These are phyloP conservation scores for Antigone vipio DNA, from an alignment of 2,113 vertebrate species.

Conservation along the genomic window DNA sequence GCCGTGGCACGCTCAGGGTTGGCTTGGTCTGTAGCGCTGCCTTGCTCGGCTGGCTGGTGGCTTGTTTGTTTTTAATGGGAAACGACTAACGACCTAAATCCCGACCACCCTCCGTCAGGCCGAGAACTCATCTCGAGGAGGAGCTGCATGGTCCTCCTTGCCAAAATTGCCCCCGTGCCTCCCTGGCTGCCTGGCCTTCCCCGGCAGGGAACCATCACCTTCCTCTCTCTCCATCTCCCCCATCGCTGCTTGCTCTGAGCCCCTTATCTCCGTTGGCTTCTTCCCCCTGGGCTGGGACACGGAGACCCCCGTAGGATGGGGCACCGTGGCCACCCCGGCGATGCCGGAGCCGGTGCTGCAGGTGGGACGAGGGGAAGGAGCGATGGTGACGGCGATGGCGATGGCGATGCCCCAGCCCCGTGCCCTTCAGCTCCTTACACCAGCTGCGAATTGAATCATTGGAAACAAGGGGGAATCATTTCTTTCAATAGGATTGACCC, in stretches of 20 bases:
- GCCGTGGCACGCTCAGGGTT: fast-evolving
- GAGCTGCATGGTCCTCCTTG: not conserved
- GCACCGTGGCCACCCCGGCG: fast-evolving
- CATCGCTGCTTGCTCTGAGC: not conserved
- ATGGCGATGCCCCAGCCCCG: not conserved
- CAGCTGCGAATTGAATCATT: slow-evolving; percentile 6
- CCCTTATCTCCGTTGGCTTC: not conserved
- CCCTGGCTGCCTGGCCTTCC: not conserved
- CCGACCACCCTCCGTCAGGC: fast-evolving
- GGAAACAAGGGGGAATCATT: not conserved
- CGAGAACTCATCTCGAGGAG: not conserved
- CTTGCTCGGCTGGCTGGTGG: not conserved
- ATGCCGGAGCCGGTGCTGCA: fast-evolving
- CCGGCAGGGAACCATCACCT: not conserved
- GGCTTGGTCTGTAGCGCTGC: fast-evolving
- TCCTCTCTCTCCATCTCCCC: not conserved
- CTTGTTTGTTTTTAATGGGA: not conserved
- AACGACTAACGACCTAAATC: fast-evolving
- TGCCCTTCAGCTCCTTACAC: not conserved
- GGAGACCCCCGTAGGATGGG: not conserved
- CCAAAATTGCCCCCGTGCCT: not conserved
- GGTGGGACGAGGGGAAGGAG: not conserved
- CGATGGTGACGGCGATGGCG: no score
- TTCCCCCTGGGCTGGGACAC: not conserved
- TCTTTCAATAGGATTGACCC: not conserved